Conservation (phyloP, 2,888 invertebrate species). For the Tuberolachnus salignus region DNA sequence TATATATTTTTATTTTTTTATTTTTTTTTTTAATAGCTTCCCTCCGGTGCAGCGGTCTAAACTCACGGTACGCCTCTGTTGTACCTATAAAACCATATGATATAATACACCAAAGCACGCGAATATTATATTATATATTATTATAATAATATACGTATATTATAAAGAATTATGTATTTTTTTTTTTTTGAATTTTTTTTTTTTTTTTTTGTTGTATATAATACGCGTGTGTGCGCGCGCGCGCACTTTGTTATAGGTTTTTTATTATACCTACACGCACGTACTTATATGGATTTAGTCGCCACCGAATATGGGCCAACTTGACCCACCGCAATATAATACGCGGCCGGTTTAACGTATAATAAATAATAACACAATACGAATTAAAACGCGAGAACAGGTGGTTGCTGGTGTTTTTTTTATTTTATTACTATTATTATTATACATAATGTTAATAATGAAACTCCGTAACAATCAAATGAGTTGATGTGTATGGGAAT, state of each 20-base stretch:
- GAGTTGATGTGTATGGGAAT: background rate
- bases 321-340: conserved; percentile 43
- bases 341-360: conserved; percentile 7
- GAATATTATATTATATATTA: conserved; percentile 5
- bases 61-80: conserved; percentile 2
- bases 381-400: conserved; percentile 20
- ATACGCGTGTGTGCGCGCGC: background rate
- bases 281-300: conserved; percentile 33
- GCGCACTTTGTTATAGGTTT: conserved; percentile 13
- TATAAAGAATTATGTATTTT: conserved; percentile 13
- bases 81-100: conserved; percentile 1
- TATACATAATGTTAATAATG: conserved; percentile 24
- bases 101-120: conserved; percentile 41
- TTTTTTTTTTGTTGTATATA: too few species aligned
- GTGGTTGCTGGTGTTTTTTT: conserved; percentile 1
- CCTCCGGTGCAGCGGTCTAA: conserved; percentile 34
- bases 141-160: conserved; percentile 5
- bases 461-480: background rate
- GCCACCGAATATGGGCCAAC: conserved; percentile 48
- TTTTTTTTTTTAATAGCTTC: conserved; percentile 52
- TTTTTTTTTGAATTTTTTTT: too few species aligned
- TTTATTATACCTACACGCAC: background rate
- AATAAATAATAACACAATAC: conserved; percentile 12
- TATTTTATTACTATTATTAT: background rate
- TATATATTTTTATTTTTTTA: too few species aligned